Base-by-base conservation (phyloP, 2,797 vertebrate species). In the Characodon lateralis region DNA sequence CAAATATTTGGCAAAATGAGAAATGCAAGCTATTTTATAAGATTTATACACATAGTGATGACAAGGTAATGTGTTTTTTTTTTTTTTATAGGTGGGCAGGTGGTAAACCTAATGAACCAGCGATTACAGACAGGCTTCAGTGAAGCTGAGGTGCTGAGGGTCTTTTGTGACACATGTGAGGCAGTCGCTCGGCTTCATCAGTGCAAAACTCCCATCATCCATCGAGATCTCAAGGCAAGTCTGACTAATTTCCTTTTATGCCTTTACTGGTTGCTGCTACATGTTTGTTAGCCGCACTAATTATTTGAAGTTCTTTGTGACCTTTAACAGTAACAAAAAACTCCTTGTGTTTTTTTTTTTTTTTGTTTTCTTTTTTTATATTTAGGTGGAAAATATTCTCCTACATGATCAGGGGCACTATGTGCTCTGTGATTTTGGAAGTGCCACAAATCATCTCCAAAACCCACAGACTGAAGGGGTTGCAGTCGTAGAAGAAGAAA, bases 91-190 rank as follows among this genome's bases (percentile, higher is more conserved):
- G 98, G 98, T 71, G 98, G 98, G 0, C 98, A 99, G 88, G 98
- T 99, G 76, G 98, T 99, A 69, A 99, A 99, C 92, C 93, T 98
- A 69, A 99, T 99, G 98, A 99, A 99, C 92, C 98, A 99, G 82
- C 96, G 97, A 53, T 89, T 99, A 75, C 98, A 99, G 93, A 98
- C 95, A 0, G 98, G 98, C 58, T 99, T 99, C 92, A 97, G 96
- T 0, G 98, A 99, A 89, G 93, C 91, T 0, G 98, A 99, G 90
- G 98, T 99, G 18, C 95, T 99, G 39, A 97, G 98, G 90, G 97
- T 99, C 85, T 99, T 99, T 90, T 99, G 98, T 6, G 98, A 99
- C 88, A 99, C 98, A 0, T 99, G 98, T 0, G 98, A 99, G 84
- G 98, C 98, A 0, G 96, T 99, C 0, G 95, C 98, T 80, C 95